Conservation (phyloP, 2,888 invertebrate genomes). For the Cylindroiulus punctatus region DNA sequence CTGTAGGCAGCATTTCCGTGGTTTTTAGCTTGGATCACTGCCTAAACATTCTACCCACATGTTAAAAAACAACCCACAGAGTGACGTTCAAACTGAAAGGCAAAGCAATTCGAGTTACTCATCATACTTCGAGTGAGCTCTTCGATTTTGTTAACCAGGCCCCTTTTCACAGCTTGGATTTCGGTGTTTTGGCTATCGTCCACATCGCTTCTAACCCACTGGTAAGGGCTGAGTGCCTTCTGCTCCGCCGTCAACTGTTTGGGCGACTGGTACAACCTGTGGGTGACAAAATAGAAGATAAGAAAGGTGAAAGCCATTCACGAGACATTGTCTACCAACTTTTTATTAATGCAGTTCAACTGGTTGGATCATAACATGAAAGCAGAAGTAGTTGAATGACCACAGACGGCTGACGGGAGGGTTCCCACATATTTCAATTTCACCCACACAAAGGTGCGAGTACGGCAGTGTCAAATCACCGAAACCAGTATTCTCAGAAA, state of each 20-base stretch:
- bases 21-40: slow-evolving; percentile 26
- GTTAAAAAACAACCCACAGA: not conserved
- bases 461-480: not conserved
- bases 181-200: slow-evolving; percentile 64
- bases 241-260: slow-evolving; percentile 63
- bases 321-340: not conserved
- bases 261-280: slow-evolving; percentile 65
- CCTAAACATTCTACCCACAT: slow-evolving; percentile 14
- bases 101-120: not conserved
- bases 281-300: not conserved
- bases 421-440: not conserved
- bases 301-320: not conserved
- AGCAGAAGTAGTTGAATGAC: not conserved
- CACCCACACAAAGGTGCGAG: not conserved
- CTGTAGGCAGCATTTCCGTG: slow-evolving; percentile 7
- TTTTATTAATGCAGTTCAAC: not conserved
- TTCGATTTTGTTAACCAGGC: slow-evolving; percentile 64
- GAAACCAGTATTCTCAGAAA: not conserved
- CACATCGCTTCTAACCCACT: slow-evolving; percentile 65
- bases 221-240: slow-evolving; percentile 63
- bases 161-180: slow-evolving; percentile 63
- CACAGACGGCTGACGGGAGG: not conserved
- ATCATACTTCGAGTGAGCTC: slow-evolving; percentile 63
- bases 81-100: not conserved
- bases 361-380: not conserved